Evolutionary conservation across 2,888 invertebrate species (phyloP).

Genomic region (Anorthoa munda): DNA sequence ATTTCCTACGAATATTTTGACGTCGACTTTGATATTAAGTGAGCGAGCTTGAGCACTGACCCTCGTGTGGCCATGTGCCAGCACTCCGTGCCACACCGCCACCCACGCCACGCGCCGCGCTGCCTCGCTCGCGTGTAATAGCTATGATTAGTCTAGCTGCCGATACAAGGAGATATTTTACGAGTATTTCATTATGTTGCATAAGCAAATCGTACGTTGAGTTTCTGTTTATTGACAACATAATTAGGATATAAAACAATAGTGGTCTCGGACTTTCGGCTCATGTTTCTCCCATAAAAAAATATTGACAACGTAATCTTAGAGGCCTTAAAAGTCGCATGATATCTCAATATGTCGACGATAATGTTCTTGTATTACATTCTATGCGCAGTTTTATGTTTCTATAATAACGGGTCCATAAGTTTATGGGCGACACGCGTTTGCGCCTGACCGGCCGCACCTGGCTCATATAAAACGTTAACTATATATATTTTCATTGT

Average conservation of each 20-base stretch:
- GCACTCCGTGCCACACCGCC: conserved; percentile 31
- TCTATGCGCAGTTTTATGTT: conserved; percentile 55
- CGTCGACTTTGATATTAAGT: conserved; percentile 46
- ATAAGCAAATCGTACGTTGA: conserved; percentile 38
- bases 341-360: conserved; percentile 44
- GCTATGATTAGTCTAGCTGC: conserved; percentile 45
- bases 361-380: conserved; percentile 49
- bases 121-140: conserved; percentile 33
- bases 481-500: conserved; percentile 49
- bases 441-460: conserved; percentile 14
- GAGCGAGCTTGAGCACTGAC: conserved; percentile 52
- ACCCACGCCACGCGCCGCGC: conserved; percentile 17
- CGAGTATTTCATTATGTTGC: conserved; percentile 43
- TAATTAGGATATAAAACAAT: conserved; percentile 45
- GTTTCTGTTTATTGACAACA: conserved; percentile 48
- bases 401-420: conserved; percentile 51
- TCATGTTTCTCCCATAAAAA: conserved; percentile 48
- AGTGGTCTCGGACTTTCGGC: background rate
- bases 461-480: conserved; percentile 32
- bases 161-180: conserved; percentile 44
- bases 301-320: conserved; percentile 37
- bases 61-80: conserved; percentile 56
- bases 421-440: conserved; percentile 45
- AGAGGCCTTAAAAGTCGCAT: conserved; percentile 37
- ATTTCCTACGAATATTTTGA: conserved; percentile 30